Evolutionary conservation across 2,888 invertebrate species (phyloP).

Genomic region (Seladonia tumulorum): DNA sequence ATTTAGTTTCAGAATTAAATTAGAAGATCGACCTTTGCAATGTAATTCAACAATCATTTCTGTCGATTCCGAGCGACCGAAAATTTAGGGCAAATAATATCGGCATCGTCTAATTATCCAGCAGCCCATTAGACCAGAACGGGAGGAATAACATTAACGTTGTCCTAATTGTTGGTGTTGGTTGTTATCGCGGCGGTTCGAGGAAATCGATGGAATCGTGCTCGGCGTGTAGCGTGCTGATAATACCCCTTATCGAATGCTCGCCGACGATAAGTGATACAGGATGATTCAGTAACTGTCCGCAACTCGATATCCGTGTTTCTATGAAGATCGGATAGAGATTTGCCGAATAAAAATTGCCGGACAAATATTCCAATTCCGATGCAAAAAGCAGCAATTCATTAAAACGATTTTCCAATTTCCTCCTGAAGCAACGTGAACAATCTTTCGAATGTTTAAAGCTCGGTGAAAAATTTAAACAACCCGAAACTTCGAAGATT

Average conservation of each 20-base stretch:
- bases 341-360: background rate
- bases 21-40: too few relatives aligned
- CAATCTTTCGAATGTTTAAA: too few relatives aligned
- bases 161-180: slow-evolving; percentile 45
- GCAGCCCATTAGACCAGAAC: slow-evolving; percentile 12
- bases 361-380: background rate
- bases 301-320: background rate
- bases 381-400: background rate
- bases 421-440: too few relatives aligned
- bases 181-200: slow-evolving; percentile 35
- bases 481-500: too few relatives aligned
- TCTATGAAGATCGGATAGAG: background rate
- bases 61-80: background rate
- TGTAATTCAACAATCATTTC: background rate
- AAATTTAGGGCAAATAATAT: slow-evolving; percentile 4
- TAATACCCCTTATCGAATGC: slow-evolving; percentile 22
- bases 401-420: background rate
- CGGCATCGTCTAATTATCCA: background rate
- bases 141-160: slow-evolving; percentile 12
- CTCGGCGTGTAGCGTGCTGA: slow-evolving; percentile 13
- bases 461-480: too few relatives aligned
- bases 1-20: too few relatives aligned
- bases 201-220: slow-evolving; percentile 46
- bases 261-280: slow-evolving; percentile 26
- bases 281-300: slow-evolving; percentile 29